A percentile compares a stretch with the other conserved stretches of the same genome.
Evolutionary conservation across 2,888 invertebrate genomes (phyloP).

Genomic region (Ornithoptera priamus): DNA sequence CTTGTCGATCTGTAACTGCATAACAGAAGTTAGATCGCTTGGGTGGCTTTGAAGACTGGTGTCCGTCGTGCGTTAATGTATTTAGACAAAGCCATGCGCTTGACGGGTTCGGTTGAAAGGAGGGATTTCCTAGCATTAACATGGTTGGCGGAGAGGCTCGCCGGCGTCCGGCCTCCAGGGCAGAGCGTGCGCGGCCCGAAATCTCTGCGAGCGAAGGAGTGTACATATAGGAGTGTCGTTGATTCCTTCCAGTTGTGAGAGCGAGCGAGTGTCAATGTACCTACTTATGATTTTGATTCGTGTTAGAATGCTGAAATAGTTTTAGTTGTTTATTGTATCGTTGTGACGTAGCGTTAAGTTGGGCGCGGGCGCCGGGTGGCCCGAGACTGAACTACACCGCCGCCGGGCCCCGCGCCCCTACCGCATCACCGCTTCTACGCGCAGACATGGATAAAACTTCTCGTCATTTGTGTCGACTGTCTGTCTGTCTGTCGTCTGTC

Average conservation of each 20-base stretch:
- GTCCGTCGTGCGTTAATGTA: not conserved
- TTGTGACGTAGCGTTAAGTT: slow-evolving; percentile 76
- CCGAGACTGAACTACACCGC: slow-evolving; percentile 76
- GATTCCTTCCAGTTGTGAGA: slow-evolving; percentile 69
- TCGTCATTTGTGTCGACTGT: no score
- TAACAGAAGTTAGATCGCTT: slow-evolving; percentile 8
- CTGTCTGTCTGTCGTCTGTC: no score
- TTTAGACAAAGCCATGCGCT: slow-evolving; percentile 1
- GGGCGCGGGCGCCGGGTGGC: slow-evolving; percentile 63
- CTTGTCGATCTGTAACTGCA: not conserved
- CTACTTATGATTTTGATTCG: slow-evolving; percentile 59
- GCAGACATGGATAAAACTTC: slow-evolving; percentile 40
- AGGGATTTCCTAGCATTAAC: not conserved
- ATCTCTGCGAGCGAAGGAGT: slow-evolving; percentile 59
- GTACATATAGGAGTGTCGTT: slow-evolving; percentile 71
- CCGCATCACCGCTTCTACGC: slow-evolving; percentile 46
- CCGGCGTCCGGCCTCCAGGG: slow-evolving; percentile 9
- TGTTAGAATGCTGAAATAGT: slow-evolving; percentile 72
- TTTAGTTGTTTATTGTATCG: slow-evolving; percentile 77
- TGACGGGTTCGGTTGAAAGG: not conserved
- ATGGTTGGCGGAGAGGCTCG: slow-evolving; percentile 10
- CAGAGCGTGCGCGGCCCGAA: slow-evolving; percentile 41
- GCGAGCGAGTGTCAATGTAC: slow-evolving; percentile 52
- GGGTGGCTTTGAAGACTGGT: not conserved
- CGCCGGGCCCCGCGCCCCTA: slow-evolving; percentile 54